Base-by-base conservation (phyloP, 2,113 vertebrate genomes). In the Lycocorax pyrrhopterus region DNA sequence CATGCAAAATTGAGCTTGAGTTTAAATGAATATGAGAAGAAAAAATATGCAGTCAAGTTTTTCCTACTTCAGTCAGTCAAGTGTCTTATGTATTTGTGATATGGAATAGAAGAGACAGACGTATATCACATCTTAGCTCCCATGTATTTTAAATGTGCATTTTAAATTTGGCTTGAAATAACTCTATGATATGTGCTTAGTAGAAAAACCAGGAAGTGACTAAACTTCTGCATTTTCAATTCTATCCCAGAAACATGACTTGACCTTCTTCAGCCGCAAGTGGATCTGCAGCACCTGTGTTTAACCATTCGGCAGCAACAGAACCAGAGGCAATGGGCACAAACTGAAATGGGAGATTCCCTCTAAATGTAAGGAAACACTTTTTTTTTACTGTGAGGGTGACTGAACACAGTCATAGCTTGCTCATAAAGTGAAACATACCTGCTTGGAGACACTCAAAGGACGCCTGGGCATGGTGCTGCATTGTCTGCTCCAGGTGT, bases 381-480 rank as follows among this genome's bases (percentile, higher is more conserved):
- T 39, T 53, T 47, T 41, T 53, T 58, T 33, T 44, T 39, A 13
- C 20, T n/a, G 2, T 26, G 39, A 18, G 12, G 6, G 33, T 43
- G 21, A 35, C 26, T 56, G 35, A 79, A 30, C 58, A 75, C 10
- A 7, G 23, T 33, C 49, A n/a, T 11, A 67, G 6, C 22, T 59
- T 59, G 10, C 7, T 19, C 33, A 25, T 9, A 30, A 81, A 39
- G 29, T 17, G 52, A 30, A 73, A 39, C 7, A 13, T n/a, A 29
- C 11, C 29, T 74, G 19, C 27, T 23, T 87, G 21, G 8, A 77
- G 12, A 21, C 49, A 27, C 13, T 53, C 25, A 44, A 53, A 84
- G 51, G 16, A 32, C 1, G 0, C 11, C 22, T 12, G 9, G 20
- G 26, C 4, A 30, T 13, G 4, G 22, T 55, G 5, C 14, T 63